phyloP scores from a whole-genome alignment of 2,113 vertebrate genomes.

The Grammomys surdaster region DNA sequence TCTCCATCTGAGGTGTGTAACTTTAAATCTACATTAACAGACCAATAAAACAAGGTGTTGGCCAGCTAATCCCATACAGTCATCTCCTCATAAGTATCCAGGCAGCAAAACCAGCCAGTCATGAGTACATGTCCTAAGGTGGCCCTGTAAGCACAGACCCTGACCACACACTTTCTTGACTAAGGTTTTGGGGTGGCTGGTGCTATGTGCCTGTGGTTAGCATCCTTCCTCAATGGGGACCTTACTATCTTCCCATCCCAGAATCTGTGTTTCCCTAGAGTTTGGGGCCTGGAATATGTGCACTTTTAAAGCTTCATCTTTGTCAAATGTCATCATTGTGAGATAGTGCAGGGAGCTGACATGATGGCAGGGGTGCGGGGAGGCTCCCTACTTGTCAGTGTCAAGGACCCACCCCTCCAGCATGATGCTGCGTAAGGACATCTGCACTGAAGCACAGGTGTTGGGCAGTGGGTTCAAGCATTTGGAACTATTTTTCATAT shows the following conservation, averaged over 20 bases:
- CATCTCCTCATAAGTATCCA: constrained; percentile 50
- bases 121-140: constrained; percentile 36
- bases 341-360: neutral
- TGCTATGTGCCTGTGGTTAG: neutral
- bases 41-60: constrained; percentile 74
- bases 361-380: too few species aligned
- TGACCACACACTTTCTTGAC: neutral
- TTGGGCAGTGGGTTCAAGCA: neutral
- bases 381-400: neutral
- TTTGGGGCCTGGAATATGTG: neutral
- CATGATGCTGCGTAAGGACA: neutral
- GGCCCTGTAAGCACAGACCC: constrained; percentile 1
- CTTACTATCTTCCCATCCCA: neutral
- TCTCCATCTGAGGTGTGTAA: constrained; percentile 68
- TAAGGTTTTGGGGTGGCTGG: neutral
- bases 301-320: neutral
- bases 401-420: neutral
- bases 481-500: neutral
- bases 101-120: constrained; percentile 50
- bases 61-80: constrained; percentile 55
- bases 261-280: neutral
- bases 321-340: neutral
- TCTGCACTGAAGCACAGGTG: neutral
- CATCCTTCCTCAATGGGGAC: too few species aligned
- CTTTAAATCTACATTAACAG: constrained; percentile 68